A percentile compares a stretch with the other conserved stretches of the same genome.
Conservation (phyloP, 1,140 invertebrate species). For the Danaus plexippus region DNA sequence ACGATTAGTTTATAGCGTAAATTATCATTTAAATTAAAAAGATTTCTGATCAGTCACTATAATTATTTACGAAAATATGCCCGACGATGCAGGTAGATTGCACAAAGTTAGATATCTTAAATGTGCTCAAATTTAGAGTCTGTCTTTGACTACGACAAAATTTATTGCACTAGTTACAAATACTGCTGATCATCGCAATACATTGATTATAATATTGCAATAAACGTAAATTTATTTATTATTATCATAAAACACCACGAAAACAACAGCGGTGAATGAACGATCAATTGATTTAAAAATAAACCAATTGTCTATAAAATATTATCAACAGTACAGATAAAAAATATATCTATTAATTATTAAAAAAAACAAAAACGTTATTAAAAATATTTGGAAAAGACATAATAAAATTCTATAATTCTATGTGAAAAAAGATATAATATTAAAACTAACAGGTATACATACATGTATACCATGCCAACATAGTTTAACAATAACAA, state of each 20-base stretch:
- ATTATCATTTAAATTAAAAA: conserved; percentile 44
- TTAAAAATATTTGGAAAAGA: too few relatives aligned
- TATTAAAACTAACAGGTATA: too few relatives aligned
- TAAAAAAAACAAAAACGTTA: too few relatives aligned
- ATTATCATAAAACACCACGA: conserved; percentile 66
- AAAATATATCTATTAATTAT: conserved; percentile 2
- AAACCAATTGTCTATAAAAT: conserved; percentile 46
- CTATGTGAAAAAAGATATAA: too few relatives aligned
- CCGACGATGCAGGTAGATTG: conserved; percentile 63
- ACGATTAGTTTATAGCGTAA: conserved; percentile 35
- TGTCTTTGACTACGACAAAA: conserved; percentile 35
- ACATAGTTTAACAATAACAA: too few relatives aligned
- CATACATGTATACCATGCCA: too few relatives aligned
- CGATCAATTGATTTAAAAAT: conserved; percentile 70
- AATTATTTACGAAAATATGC: conserved; percentile 59
- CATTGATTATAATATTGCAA: conserved; percentile 52
- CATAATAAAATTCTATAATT: too few relatives aligned
- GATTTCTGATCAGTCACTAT: conserved; percentile 39
- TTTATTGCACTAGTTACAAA: conserved; percentile 57
- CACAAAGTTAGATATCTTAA: conserved; percentile 52
- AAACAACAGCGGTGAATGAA: conserved; percentile 71
- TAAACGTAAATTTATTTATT: conserved; percentile 65
- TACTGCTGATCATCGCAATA: conserved; percentile 40
- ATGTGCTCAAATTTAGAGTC: conserved; percentile 34
- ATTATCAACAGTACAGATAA: conserved; percentile 41